Conservation (phyloP, 2,888 invertebrate genomes). For the Rutpela maculata region DNA sequence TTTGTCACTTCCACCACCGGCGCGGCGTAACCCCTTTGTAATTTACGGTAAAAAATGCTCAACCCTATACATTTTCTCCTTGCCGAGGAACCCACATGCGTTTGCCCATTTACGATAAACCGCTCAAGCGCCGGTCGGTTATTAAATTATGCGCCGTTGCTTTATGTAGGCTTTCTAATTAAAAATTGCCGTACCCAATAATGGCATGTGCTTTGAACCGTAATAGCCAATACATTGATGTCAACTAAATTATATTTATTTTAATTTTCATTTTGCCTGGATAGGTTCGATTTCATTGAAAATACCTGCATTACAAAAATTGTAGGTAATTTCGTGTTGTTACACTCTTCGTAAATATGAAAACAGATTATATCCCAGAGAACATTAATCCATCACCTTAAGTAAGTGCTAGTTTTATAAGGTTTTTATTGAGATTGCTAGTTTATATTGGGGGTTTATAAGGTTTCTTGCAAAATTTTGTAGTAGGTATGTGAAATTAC, state of each 20-base stretch:
- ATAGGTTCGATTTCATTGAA: neutral
- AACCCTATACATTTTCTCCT: neutral
- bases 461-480: no score
- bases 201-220: conserved; percentile 3
- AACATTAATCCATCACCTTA: no score
- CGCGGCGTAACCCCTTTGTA: no score
- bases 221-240: conserved; percentile 5
- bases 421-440: no score
- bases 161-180: conserved; percentile 22
- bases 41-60: neutral
- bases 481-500: no score
- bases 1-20: no score
- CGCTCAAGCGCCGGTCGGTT: neutral
- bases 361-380: no score
- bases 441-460: no score
- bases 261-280: neutral
- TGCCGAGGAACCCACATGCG: neutral
- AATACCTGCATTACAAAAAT: no score
- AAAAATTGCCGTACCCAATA: conserved; percentile 14
- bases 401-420: no score
- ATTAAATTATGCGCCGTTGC: conserved; percentile 8
- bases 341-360: no score
- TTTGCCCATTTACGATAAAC: conserved; percentile 1
- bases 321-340: no score
- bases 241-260: conserved; percentile 2